Conservation (phyloP, 2,113 vertebrate species). For the Nanger granti region DNA sequence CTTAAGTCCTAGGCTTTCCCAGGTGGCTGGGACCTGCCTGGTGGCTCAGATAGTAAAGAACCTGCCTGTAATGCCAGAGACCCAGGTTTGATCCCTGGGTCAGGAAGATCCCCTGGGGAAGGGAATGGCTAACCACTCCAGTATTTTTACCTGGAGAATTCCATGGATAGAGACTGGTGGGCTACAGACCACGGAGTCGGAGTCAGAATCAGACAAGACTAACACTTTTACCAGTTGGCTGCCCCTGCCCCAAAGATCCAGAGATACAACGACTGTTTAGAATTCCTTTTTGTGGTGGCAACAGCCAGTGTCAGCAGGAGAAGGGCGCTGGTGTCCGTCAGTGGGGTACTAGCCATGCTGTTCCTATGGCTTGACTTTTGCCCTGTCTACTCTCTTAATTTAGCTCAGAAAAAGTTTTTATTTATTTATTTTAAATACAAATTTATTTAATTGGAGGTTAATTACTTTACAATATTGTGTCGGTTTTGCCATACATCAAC, state of each 20-base stretch:
- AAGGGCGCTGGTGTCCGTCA: neutral
- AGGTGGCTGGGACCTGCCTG: neutral
- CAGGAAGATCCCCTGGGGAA: neutral
- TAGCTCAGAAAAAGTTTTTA: neutral
- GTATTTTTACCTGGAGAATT: neutral
- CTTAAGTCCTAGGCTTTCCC: neutral
- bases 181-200: neutral
- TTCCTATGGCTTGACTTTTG: neutral
- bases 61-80: neutral
- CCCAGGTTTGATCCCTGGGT: neutral
- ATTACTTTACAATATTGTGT: too few relatives aligned
- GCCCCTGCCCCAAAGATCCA: neutral
- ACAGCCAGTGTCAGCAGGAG: neutral
- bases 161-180: neutral
- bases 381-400: neutral
- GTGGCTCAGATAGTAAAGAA: neutral
- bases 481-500: too few relatives aligned
- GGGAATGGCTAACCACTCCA: neutral
- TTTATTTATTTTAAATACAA: too few relatives aligned
- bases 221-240: neutral
- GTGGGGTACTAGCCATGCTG: neutral
- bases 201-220: neutral
- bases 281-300: neutral
- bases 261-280: neutral
- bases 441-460: too few relatives aligned